Percentiles rank a stretch among this genome's conserved stretches.
These are phyloP conservation scores for Fragum sueziense DNA, from an alignment of 2,888 invertebrate genomes.

Conservation along the genomic window DNA sequence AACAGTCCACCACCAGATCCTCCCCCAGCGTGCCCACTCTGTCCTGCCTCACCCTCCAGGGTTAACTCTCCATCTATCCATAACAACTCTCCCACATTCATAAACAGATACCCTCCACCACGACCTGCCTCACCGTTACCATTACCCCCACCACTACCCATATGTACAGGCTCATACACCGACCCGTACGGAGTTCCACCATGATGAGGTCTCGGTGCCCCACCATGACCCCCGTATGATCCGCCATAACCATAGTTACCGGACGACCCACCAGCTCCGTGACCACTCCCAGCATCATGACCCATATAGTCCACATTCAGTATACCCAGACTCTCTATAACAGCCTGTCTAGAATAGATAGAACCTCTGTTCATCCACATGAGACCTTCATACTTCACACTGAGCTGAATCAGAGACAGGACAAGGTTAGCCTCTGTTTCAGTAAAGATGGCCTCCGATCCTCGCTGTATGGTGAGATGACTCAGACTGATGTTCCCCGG, in stretches of 20 bases:
- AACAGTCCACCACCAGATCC: slow-evolving; percentile 72
- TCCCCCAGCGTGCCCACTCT: slow-evolving; percentile 65
- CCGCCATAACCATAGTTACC: slow-evolving; percentile 66
- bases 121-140: slow-evolving; percentile 67
- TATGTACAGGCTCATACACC: slow-evolving; percentile 63
- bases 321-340: slow-evolving; percentile 67
- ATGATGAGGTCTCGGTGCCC: slow-evolving; percentile 61
- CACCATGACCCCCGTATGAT: slow-evolving; percentile 75
- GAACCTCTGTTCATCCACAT: slow-evolving; percentile 68
- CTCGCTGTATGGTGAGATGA: slow-evolving; percentile 68
- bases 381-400: slow-evolving; percentile 67
- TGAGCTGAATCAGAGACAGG: slow-evolving; percentile 62
- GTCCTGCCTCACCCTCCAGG: slow-evolving; percentile 66
- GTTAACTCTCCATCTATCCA: slow-evolving; percentile 70
- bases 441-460: slow-evolving; percentile 62
- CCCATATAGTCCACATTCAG: slow-evolving; percentile 66
- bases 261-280: slow-evolving; percentile 60
- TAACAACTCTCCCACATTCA: slow-evolving; percentile 66
- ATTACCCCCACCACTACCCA: slow-evolving; percentile 74
- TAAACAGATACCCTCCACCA: slow-evolving; percentile 71
- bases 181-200: slow-evolving; percentile 72
- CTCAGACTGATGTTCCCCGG: slow-evolving; percentile 70
- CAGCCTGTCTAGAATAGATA: slow-evolving; percentile 64
- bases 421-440: slow-evolving; percentile 60
- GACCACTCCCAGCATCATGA: slow-evolving; percentile 57